These are phyloP conservation scores for Chaetops frenatus DNA, from an alignment of 2,113 vertebrate species.

Conservation along the genomic window DNA sequence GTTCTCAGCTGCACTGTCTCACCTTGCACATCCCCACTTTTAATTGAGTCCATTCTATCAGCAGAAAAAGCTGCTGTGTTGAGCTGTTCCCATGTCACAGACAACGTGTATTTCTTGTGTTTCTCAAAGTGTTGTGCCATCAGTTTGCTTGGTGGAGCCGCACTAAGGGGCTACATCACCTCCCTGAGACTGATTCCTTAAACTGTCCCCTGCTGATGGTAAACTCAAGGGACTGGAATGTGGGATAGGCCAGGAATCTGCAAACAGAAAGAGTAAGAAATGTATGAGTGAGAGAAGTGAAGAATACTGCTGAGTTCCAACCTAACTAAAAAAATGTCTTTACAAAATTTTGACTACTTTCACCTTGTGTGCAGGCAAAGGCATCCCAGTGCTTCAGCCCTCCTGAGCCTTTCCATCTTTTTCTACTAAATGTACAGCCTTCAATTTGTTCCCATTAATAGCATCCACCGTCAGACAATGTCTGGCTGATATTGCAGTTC, in stretches of 20 bases:
- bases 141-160: not conserved
- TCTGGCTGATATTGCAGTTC: not conserved
- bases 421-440: not conserved
- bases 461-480: not conserved
- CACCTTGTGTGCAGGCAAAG: not conserved
- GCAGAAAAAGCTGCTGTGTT: not conserved
- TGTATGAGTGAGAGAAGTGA: not conserved
- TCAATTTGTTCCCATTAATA: not conserved
- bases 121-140: not conserved
- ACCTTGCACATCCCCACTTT: not conserved
- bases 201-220: not conserved
- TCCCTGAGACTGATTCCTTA: not conserved
- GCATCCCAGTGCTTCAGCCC: not conserved
- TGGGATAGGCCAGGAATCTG: not conserved
- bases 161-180: not conserved
- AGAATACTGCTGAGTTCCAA: not conserved
- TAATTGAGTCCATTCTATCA: not conserved
- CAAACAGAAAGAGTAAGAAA: not conserved
- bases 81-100: not conserved
- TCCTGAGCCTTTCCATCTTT: not conserved
- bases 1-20: not conserved
- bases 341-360: not conserved
- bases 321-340: not conserved
- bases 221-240: not conserved
- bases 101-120: not conserved